Evolutionary conservation across 1,140 invertebrate genomes (phyloP), one percentile per base, ranked within the genome.

Genomic region (Dinoponera quadriceps): DNA sequence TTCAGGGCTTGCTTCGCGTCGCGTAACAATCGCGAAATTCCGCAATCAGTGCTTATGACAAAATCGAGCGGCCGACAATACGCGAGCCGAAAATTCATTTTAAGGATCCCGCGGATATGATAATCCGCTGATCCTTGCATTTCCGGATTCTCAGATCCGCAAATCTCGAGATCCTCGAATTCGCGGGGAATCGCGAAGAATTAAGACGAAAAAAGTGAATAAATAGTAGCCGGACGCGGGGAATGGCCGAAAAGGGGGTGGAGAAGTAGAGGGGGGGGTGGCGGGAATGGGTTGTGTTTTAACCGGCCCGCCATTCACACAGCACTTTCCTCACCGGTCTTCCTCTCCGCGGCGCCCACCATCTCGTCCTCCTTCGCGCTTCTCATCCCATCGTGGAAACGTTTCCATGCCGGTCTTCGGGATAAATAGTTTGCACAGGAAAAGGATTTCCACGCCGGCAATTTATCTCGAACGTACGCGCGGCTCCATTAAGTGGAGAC

Each of bases 371-470:
- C 27, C 29, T 48, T 51, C 29, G n/a, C 22, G 65, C 33, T 71
- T 71, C 65, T 60, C 49, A 71, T 65, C 63, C 85, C 86, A 88
- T 88, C 78, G 86, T n/a, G 63, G 84, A 88, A 87, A 84, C 85
- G 85, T 86, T 86, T 84, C 63, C 57, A 69, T 73, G 85, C 60
- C 62, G 72, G 66, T 84, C 73, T 80, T 69, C 74, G 59, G 75
- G 51, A 88, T 84, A 87, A 88, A 88, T 87, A 88, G 85, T 88
- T 88, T 88, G 85, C 82, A 57, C 69, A 83, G 71, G 81, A 86
- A 87, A 87, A 86, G 82, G 74, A 80, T 86, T 80, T 86, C 85
- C 69, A 77, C 73, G 73, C 63, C 51, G 74, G 86, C 82, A 84
- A 88, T 88, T 88, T 87, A 87, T 88, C 82, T 87, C 62, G 71